Percentiles rank a stretch among this genome's conserved stretches.
Conservation (phyloP, 2,797 vertebrate genomes). For the Petrocephalus sullivani region DNA sequence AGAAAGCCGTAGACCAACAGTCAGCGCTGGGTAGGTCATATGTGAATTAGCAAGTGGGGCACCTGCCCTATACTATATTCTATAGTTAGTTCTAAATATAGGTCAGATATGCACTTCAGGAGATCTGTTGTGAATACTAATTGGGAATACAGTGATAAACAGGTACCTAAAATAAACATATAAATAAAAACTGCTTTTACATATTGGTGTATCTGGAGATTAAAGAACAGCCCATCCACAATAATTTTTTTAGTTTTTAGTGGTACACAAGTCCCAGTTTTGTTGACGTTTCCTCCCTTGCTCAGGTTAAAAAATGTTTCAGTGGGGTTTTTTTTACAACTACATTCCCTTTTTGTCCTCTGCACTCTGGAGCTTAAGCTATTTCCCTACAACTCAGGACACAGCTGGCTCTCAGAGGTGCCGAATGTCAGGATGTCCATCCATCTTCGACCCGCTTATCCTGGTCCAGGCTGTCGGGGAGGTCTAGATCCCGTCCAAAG, state of each 20-base stretch:
- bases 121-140: not conserved
- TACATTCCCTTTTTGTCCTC: not conserved
- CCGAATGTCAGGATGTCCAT: not conserved
- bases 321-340: not conserved
- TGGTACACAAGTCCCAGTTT: not conserved
- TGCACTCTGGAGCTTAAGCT: not conserved
- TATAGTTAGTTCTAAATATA: conserved; percentile 12
- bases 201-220: not conserved
- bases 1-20: not conserved
- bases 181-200: not conserved
- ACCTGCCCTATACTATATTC: not conserved
- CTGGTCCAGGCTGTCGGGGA: not conserved
- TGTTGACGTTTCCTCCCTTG: not conserved
- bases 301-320: not conserved
- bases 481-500: not conserved
- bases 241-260: not conserved
- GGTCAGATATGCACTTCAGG: not conserved
- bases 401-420: not conserved
- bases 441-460: not conserved
- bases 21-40: conserved; percentile 3
- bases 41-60: conserved; percentile 23
- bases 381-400: not conserved
- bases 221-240: not conserved
- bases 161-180: not conserved
- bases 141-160: not conserved